Conservation (phyloP, 2,113 vertebrate genomes). For the western clawed frog (Xenopus tropicalis) region DNA sequence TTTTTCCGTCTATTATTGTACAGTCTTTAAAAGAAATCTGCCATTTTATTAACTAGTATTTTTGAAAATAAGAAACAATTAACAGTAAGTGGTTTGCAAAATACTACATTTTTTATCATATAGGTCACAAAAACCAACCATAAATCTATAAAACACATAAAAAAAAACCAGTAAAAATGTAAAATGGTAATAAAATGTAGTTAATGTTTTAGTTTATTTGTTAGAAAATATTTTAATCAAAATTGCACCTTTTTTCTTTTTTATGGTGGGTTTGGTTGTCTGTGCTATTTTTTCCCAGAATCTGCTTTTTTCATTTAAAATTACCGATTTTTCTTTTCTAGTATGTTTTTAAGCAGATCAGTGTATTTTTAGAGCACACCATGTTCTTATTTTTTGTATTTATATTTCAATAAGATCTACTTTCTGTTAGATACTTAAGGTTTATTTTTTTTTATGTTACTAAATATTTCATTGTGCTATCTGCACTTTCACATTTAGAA, state of each 20-base stretch:
- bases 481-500: conserved; percentile 5
- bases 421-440: background rate
- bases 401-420: conserved; percentile 24
- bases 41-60: no score
- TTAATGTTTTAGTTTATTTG: conserved; percentile 5
- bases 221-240: conserved; percentile 40
- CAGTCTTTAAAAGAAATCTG: no score
- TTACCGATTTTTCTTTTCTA: conserved; percentile 44
- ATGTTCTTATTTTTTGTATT: conserved; percentile 42
- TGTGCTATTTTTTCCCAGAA: conserved; percentile 25
- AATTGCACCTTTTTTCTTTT: conserved; percentile 61
- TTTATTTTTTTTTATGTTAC: background rate
- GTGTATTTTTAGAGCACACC: conserved; percentile 57
- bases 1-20: no score
- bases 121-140: conserved; percentile 35
- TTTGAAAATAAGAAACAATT: no score
- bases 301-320: conserved; percentile 55
- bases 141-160: conserved; percentile 13
- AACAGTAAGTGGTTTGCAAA: background rate
- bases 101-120: background rate
- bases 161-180: background rate
- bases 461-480: conserved; percentile 1
- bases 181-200: background rate
- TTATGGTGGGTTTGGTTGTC: conserved; percentile 48
- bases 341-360: conserved; percentile 73